Evolutionary conservation across 2,797 vertebrate genomes (phyloP).

Genomic region (Emydoidea blandingii): DNA sequence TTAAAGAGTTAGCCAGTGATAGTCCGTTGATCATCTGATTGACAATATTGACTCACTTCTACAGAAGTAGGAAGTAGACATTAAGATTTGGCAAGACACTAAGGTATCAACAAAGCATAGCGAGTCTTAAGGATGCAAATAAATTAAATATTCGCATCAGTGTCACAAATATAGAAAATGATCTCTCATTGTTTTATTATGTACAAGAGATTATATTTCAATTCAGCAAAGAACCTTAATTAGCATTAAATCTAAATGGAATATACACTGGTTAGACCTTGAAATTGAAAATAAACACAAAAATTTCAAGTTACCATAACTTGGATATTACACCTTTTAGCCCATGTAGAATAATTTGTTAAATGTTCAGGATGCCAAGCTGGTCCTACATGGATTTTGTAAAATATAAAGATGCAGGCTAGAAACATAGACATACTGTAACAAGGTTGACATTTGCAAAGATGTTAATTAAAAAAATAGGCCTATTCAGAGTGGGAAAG

Average conservation of each 20-base stretch:
- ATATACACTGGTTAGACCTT: fast-evolving
- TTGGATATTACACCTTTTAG: background rate
- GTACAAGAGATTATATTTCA: background rate
- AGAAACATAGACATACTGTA: constrained; percentile 1
- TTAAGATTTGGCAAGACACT: constrained; percentile 33
- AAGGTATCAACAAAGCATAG: background rate
- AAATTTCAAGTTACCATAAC: background rate
- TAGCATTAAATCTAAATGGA: background rate
- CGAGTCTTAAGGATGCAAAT: background rate
- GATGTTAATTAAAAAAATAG: constrained; percentile 47
- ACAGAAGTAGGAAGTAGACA: background rate
- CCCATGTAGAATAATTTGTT: background rate
- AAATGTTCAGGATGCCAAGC: background rate
- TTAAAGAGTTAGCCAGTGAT: constrained; percentile 84
- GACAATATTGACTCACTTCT: constrained; percentile 78
- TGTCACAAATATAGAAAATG: background rate
- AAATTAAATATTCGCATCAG: background rate
- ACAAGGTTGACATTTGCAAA: constrained; percentile 32
- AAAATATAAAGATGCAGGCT: background rate
- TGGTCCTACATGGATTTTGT: background rate
- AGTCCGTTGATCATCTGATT: constrained; percentile 83
- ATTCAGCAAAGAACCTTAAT: background rate
- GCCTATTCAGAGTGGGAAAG: constrained; percentile 6
- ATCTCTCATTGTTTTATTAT: background rate
- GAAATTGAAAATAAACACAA: background rate